A percentile compares a stretch with the other conserved stretches of the same genome.
Evolutionary conservation across 1,140 invertebrate species (phyloP).

Genomic region (Orchesella cincta): DNA sequence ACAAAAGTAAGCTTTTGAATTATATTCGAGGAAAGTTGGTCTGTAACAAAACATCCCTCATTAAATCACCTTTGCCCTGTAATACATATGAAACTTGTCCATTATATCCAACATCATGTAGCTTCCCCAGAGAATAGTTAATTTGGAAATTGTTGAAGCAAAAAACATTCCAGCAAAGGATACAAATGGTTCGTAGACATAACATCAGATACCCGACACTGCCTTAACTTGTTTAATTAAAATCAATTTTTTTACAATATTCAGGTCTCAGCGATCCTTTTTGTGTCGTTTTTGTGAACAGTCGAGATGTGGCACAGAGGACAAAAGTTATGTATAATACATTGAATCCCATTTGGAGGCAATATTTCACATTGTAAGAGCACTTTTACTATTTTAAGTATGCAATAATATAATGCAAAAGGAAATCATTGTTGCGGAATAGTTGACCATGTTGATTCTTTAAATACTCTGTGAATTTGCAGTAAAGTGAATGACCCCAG

Average conservation of each 20-base stretch:
- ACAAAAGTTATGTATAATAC: not conserved
- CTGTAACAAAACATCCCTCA: too few species aligned
- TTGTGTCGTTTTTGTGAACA: conserved; percentile 6
- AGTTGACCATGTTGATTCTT: too few species aligned
- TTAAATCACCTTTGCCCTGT: not conserved
- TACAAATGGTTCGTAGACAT: not conserved
- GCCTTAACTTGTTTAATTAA: too few species aligned
- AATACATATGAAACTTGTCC: not conserved
- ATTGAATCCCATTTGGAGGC: not conserved
- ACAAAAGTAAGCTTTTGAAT: not conserved
- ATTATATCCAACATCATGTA: not conserved
- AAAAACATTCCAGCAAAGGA: not conserved
- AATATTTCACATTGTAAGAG: conserved; percentile 26
- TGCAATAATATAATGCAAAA: not conserved
- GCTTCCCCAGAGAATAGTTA: conserved; percentile 6
- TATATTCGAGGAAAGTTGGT: not conserved
- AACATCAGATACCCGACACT: not conserved
- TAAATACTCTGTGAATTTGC: not conserved
- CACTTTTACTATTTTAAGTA: not conserved
- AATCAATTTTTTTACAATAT: too few species aligned
- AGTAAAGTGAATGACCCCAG: not conserved
- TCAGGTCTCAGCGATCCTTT: not conserved
- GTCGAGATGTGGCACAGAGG: not conserved
- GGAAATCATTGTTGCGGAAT: too few species aligned
- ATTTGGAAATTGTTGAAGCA: conserved; percentile 15